Evolutionary conservation across 1,140 invertebrate species (phyloP).

Genomic region (Cherax destructor): DNA sequence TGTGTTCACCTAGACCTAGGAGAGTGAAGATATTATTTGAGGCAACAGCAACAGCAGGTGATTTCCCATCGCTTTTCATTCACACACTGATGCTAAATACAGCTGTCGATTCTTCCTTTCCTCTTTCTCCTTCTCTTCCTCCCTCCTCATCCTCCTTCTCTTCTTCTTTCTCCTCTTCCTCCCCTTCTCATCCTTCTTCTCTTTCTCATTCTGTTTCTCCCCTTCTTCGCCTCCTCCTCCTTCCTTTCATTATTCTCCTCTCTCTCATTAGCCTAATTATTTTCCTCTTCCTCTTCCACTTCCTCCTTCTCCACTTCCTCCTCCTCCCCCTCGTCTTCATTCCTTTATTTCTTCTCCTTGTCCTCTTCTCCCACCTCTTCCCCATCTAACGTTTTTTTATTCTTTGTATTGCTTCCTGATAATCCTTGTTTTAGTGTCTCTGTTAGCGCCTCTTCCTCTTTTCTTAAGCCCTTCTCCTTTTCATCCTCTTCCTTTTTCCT

Average conservation of each 20-base stretch:
- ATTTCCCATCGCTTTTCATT: neutral
- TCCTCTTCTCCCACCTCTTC: constrained; percentile 3
- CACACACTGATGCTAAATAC: no score
- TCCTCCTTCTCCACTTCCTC: neutral
- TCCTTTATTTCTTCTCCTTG: neutral
- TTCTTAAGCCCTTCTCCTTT: no score
- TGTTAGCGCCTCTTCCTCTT: no score
- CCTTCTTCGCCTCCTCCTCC: neutral
- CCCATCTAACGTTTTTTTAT: no score
- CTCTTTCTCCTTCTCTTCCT: constrained; percentile 5
- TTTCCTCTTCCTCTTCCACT: neutral
- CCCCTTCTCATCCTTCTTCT: no score
- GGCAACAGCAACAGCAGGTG: neutral
- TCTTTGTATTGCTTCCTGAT: no score
- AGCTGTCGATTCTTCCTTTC: neutral
- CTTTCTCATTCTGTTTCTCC: neutral
- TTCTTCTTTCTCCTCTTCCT: neutral
- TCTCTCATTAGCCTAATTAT: no score
- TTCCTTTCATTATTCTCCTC: neutral
- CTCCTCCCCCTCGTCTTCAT: neutral
- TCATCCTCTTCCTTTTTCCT: no score
- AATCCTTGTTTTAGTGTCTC: no score
- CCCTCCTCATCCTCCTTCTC: neutral
- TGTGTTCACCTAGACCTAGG: no score
- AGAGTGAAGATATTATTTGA: no score